phyloP scores from a whole-genome alignment of 2,113 vertebrate species.

The Alosa alosa region DNA sequence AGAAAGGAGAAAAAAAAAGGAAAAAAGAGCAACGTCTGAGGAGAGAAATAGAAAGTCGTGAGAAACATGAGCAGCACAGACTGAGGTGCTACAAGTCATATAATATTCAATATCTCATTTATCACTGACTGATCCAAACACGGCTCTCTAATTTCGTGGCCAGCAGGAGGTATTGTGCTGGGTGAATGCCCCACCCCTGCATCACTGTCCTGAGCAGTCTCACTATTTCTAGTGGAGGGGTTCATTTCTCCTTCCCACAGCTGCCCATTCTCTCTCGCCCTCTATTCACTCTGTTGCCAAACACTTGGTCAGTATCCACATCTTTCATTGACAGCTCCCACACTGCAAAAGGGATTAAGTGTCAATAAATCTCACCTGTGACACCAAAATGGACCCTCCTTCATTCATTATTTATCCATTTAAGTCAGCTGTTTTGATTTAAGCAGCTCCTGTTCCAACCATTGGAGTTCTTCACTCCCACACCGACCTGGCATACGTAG shows the following conservation, averaged over 20 bases:
- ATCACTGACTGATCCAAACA: not conserved
- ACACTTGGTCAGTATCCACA: not conserved
- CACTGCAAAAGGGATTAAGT: not conserved
- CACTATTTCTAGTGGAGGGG: too few relatives aligned
- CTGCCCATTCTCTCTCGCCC: not conserved
- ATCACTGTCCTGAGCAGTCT: not conserved
- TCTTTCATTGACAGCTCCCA: not conserved
- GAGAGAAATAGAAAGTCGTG: not conserved
- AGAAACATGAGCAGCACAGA: not conserved
- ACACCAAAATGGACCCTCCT: not conserved
- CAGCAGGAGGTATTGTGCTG: not conserved
- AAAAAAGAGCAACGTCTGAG: not conserved
- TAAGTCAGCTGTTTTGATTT: conserved; percentile 21
- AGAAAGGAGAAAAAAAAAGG: not conserved
- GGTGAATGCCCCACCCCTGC: too few relatives aligned
- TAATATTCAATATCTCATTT: not conserved
- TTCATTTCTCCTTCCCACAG: not conserved
- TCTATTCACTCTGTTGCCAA: not conserved
- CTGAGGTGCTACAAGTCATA: not conserved
- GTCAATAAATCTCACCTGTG: not conserved
- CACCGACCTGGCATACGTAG: not conserved
- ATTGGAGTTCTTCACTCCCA: not conserved
- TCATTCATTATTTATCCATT: not conserved
- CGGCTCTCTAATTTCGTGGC: not conserved
- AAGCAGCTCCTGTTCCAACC: not conserved